Conservation (phyloP, 2,888 invertebrate genomes). For the Phlogophora meticulosa region DNA sequence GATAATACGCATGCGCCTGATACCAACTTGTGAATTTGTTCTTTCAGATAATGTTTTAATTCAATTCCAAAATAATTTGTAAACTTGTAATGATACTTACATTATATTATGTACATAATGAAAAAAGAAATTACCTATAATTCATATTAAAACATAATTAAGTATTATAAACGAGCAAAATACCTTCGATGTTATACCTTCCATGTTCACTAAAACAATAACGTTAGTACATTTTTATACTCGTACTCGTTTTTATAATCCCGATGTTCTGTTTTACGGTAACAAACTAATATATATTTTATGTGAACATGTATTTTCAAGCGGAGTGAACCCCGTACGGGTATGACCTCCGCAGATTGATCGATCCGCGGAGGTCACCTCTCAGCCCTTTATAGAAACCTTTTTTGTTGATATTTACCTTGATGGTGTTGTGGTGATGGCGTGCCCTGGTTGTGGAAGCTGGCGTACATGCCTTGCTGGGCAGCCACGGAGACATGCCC, state of each 20-base stretch:
- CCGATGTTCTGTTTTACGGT: neutral
- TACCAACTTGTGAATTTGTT: conserved; percentile 27
- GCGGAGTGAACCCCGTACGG: conserved; percentile 17
- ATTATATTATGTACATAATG: too few relatives aligned
- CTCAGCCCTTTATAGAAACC: conserved; percentile 16
- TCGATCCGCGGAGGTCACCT: conserved; percentile 45
- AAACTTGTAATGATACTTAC: neutral
- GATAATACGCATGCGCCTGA: conserved; percentile 45
- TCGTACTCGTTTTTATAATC: neutral
- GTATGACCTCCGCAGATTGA: conserved; percentile 48
- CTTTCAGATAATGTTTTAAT: conserved; percentile 22
- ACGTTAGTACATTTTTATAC: neutral
- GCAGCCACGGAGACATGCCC: conserved; percentile 95
- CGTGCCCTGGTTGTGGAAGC: conserved; percentile 87
- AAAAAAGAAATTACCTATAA: too few relatives aligned
- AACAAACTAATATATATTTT: neutral
- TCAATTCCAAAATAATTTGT: conserved; percentile 2
- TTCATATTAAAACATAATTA: too few relatives aligned
- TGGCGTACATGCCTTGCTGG: conserved; percentile 95
- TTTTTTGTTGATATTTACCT: conserved; percentile 71
- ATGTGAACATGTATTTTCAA: neutral
- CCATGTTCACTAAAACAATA: neutral
- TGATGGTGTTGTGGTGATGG: conserved; percentile 89
- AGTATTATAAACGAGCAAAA: neutral
- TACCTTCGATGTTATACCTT: too few relatives aligned